Percentiles rank a stretch among this genome's conserved stretches.
Conservation (phyloP, 1,140 invertebrate genomes). For the Pachypsylla venusta region DNA sequence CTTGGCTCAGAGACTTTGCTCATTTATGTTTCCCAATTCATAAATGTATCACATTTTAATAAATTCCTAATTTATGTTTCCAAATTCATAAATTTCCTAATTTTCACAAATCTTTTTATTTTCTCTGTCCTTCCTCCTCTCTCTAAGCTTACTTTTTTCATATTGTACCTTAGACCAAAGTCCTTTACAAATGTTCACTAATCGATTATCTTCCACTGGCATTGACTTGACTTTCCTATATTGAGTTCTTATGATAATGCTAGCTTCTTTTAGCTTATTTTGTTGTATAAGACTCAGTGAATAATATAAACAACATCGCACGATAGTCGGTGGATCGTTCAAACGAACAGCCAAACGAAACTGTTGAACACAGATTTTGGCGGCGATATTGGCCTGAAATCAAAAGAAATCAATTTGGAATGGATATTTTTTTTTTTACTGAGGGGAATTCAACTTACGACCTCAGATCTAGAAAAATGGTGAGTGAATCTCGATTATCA, state of each 20-base stretch:
- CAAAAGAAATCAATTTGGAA: constrained; percentile 27
- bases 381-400: constrained; percentile 63
- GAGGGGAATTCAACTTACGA: no score
- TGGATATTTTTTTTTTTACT: no score
- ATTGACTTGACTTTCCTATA: constrained; percentile 38
- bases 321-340: constrained; percentile 59
- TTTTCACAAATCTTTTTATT: no score
- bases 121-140: not conserved
- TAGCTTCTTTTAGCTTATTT: constrained; percentile 45
- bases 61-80: no score
- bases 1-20: no score
- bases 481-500: not conserved
- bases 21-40: no score
- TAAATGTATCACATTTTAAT: no score
- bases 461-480: not conserved
- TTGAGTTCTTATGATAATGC: constrained; percentile 46
- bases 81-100: no score
- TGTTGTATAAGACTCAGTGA: constrained; percentile 77
- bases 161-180: constrained; percentile 68
- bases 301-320: constrained; percentile 67
- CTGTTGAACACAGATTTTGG: constrained; percentile 69
- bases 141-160: constrained; percentile 21
- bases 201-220: constrained; percentile 37
- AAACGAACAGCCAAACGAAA: constrained; percentile 59
- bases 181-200: constrained; percentile 65